Evolutionary conservation across 1,140 invertebrate genomes (phyloP).

Genomic region (Camponotus pennsylvanicus): DNA sequence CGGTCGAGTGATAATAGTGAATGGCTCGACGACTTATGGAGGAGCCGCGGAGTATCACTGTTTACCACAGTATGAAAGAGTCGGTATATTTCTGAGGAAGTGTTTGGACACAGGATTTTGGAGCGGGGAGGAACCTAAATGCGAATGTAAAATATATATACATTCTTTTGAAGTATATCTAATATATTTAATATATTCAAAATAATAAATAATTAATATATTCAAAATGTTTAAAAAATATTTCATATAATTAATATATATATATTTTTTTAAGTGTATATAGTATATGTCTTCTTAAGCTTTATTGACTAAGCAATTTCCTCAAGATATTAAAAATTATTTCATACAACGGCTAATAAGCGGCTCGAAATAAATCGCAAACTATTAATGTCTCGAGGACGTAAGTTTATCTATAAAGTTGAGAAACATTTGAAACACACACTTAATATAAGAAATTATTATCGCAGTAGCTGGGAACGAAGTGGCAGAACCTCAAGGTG

Average conservation of each 20-base stretch:
- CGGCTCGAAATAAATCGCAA: not conserved
- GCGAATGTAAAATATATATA: constrained; percentile 87
- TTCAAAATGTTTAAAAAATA: not conserved
- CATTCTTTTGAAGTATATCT: not conserved
- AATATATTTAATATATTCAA: not conserved
- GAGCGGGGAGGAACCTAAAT: constrained; percentile 93
- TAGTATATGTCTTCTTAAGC: not conserved
- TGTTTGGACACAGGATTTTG: constrained; percentile 93
- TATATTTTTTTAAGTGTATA: too few relatives aligned
- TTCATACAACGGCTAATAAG: not conserved
- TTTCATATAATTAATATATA: not conserved
- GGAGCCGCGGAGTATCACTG: constrained; percentile 96
- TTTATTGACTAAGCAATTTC: not conserved
- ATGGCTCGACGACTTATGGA: constrained; percentile 93
- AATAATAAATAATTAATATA: not conserved
- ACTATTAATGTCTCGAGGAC: not conserved
- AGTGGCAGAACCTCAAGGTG: constrained; percentile 88
- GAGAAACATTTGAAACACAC: not conserved
- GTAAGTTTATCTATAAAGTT: not conserved
- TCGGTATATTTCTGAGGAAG: constrained; percentile 93
- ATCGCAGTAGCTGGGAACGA: constrained; percentile 87
- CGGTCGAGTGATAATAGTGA: constrained; percentile 94
- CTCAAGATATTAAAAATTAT: constrained; percentile 1
- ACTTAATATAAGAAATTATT: not conserved
- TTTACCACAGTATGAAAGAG: constrained; percentile 93